Base-by-base conservation (phyloP, 1,140 invertebrate genomes). In the Formica exsecta region DNA sequence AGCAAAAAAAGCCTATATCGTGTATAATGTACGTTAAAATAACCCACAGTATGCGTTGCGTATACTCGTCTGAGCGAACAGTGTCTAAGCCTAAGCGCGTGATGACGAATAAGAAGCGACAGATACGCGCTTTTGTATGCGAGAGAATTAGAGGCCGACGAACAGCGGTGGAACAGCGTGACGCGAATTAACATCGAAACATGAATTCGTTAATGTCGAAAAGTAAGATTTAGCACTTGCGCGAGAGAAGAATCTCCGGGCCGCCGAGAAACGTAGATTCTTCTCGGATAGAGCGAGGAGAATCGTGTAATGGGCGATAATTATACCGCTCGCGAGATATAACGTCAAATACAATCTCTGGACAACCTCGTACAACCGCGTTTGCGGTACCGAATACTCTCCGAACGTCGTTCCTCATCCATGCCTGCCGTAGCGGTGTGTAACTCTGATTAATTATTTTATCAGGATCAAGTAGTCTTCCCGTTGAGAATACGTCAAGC, bases 1-100 rank as follows among this genome's bases (percentile, higher is more conserved):
- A 90, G 74, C 48, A 68, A 77, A 51, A 51, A 16, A 89, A 89
- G 85, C 89, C 79, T 85, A 77, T 85, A 85, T 77, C 77, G 87
- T 89, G 84, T 81, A 51, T 51, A 86, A 70, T 83, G 85, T 89
- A 83, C 59, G 59, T 84, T 75, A 84, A 84, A 74, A 74, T 44
- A 54, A 75, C 16, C 74, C 29, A 61, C 61, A 65, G 36, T 77
- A 85, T 64, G 81, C 81, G 16, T 51, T 6, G 48, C 48, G 48
- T 51, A 51, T 85, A 77, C 48, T 74, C 59, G 66, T 87, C 29
- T 76, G 54, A 75, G 79, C 64, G 86, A 76, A 16, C 29, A 44
- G 41, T 9, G 41, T 44, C 41, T 44, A 44, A 44, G 8, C 9
- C 6, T 44, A 11, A 44, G 41, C 41, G 41, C 41, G 41, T 2